A percentile compares a stretch with the other conserved stretches of the same genome.
These are phyloP conservation scores for Desmodus rotundus DNA, from an alignment of 2,113 vertebrate genomes.

Conservation along the genomic window DNA sequence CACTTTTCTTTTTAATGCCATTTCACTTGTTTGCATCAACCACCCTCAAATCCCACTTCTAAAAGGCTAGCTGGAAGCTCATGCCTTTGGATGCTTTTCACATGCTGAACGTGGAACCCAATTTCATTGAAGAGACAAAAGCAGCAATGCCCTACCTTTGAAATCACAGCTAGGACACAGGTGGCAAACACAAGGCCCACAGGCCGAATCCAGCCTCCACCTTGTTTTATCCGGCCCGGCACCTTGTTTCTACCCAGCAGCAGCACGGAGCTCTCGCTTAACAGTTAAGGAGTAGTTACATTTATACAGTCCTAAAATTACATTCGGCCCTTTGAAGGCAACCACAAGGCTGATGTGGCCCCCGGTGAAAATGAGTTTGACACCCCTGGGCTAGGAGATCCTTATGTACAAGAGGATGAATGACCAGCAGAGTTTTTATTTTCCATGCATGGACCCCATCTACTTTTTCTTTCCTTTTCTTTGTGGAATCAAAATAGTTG, in stretches of 20 bases:
- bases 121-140: neutral
- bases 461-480: neutral
- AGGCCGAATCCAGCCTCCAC: too few species aligned
- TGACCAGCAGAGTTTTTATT: neutral
- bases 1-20: neutral
- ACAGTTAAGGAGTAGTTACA: too few species aligned
- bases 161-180: neutral
- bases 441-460: neutral
- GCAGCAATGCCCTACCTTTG: neutral
- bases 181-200: too few species aligned
- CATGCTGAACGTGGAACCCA: neutral
- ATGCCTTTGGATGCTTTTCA: neutral
- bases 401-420: neutral
- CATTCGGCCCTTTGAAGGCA: too few species aligned
- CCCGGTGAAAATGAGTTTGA: too few species aligned
- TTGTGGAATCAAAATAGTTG: slow-evolving; percentile 23
- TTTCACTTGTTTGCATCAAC: neutral
- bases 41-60: neutral
- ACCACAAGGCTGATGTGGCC: too few species aligned
- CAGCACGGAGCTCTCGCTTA: too few species aligned
- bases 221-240: too few species aligned
- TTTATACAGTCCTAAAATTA: too few species aligned
- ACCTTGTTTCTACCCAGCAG: too few species aligned
- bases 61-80: neutral
- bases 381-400: neutral